Base-by-base conservation (phyloP, 2,113 vertebrate species). In the Nycticebus coucang region DNA sequence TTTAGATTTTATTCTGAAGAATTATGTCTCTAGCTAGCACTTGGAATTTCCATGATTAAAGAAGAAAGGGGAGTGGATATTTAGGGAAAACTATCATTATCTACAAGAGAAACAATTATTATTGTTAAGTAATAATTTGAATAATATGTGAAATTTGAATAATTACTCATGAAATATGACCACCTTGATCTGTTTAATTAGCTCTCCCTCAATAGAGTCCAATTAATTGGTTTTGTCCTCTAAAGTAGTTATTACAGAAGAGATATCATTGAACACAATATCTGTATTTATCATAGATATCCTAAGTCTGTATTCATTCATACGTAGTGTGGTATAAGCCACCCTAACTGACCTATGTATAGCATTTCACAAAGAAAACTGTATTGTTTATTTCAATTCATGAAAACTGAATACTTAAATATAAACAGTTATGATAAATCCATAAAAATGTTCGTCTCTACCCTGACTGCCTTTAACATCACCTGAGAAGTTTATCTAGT, bases 91-190 rank as follows among this genome's bases (percentile, higher is more conserved):
- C 9, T 53, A n/a, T 71, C 37, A 68, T 85, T 74, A 71, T 45
- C 50, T 96, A 35, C 50, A 35, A 45, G n/a, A 91, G 59, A 93
- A 82, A 50, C 45, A 81, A 77, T 87, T 84, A 84, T 89, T 94
- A 89, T 89, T 41, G 41, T 75, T 93, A 89, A 97, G 71, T 87
- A 89, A 97, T 68, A 45, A 87, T 87, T 78, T 89, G 53, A 80
- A 92, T 83, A 90, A 89, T 86, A 72, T 26, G 28, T 64, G 62
- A 64, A 64, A 64, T 13, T 26, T 28, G 28, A 64, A 64, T 89
- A 84, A 91, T 79, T 57, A 83, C 30, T 33, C 45, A 60, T 83
- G 77, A 94, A 95, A 86, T 92, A n/a, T 87, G 41, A 59, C 71
- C 30, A 45, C 17, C 55, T 84, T 83, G 89, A 81, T 55, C 35